phyloP scores from a whole-genome alignment of 2,888 invertebrate species.

The Lasioglossum villosulum region DNA sequence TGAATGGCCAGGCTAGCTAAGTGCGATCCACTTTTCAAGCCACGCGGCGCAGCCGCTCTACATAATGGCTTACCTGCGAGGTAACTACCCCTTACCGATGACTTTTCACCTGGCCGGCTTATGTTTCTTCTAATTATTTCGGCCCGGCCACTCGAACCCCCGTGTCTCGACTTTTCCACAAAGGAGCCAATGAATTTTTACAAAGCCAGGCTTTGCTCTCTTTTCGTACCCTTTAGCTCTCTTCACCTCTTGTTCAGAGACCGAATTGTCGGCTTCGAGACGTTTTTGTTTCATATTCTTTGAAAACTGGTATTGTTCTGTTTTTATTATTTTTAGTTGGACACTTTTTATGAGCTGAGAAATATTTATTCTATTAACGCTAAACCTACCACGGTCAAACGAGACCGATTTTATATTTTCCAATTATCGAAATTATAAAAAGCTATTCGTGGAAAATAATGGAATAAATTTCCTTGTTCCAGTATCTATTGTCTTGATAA shows the following conservation, averaged over 20 bases:
- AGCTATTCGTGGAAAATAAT: no score
- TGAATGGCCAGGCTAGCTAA: conserved; percentile 61
- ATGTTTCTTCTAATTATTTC: not conserved
- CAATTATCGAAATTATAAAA: no score
- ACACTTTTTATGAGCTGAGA: no score
- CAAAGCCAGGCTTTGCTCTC: not conserved
- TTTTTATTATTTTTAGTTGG: not conserved
- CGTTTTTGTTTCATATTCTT: not conserved
- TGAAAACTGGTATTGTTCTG: not conserved
- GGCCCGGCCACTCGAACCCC: not conserved
- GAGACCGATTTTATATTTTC: no score
- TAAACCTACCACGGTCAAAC: no score
- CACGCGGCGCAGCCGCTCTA: conserved; percentile 13
- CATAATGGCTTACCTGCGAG: not conserved
- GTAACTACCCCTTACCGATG: not conserved
- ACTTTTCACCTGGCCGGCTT: not conserved
- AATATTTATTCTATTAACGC: no score
- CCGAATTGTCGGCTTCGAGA: not conserved
- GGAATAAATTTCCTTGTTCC: no score
- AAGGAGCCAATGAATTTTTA: not conserved
- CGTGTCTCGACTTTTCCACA: not conserved
- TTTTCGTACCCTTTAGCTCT: not conserved
- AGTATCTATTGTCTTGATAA: no score
- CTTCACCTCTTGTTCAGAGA: not conserved
- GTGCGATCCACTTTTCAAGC: conserved; percentile 65